Evolutionary conservation across 1,140 invertebrate species (phyloP).

Genomic region (Macrotrachela quadricornifera): DNA sequence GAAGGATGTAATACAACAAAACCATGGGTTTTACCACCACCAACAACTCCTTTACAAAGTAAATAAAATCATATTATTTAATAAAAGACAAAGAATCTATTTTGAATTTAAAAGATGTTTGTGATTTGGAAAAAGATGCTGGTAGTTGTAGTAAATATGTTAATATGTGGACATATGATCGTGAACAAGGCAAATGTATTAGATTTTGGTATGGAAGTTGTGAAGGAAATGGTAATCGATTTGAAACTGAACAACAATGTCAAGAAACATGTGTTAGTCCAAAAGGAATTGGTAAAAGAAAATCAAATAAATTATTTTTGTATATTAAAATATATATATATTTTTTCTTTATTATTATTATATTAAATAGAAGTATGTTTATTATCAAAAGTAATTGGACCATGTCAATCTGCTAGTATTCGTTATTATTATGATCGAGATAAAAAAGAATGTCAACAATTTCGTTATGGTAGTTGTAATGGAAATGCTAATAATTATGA

Average conservation of each 20-base stretch:
- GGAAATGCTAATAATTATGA: conserved; percentile 73
- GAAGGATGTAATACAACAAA: neutral
- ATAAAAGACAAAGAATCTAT: neutral
- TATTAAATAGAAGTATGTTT: neutral
- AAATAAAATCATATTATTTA: neutral
- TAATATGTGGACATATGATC: conserved; percentile 16
- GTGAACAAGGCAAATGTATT: conserved; percentile 35
- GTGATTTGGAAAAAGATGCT: conserved; percentile 46
- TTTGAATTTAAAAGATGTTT: conserved; percentile 33
- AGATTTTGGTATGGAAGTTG: conserved; percentile 70
- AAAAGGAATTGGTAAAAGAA: neutral
- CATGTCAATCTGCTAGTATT: conserved; percentile 55
- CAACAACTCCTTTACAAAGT: neutral
- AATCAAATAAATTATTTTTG: neutral
- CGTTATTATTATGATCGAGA: conserved; percentile 56
- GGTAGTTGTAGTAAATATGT: conserved; percentile 43
- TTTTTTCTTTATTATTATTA: neutral
- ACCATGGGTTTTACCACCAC: neutral
- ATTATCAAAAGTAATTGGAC: conserved; percentile 33
- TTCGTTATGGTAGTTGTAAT: conserved; percentile 65
- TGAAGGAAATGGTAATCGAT: conserved; percentile 65
- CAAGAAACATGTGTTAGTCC: conserved; percentile 21
- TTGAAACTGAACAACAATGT: conserved; percentile 59
- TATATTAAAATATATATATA: neutral
- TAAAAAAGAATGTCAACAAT: conserved; percentile 51